Conservation (phyloP, 2,113 vertebrate species). For the Salminus brasiliensis region DNA sequence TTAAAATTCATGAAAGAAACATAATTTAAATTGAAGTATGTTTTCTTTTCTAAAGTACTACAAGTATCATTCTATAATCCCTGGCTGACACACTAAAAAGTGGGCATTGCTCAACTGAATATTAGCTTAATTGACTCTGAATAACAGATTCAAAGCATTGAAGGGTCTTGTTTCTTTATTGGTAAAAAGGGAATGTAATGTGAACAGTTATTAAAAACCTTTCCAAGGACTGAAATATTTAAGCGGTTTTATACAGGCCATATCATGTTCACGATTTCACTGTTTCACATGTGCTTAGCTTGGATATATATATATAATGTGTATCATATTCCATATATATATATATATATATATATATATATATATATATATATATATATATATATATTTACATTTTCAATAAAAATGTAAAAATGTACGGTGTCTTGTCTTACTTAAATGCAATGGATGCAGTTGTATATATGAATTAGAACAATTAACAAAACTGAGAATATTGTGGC, state of each 20-base stretch:
- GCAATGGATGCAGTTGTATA: too few relatives aligned
- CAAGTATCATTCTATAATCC: neutral
- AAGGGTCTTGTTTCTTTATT: neutral
- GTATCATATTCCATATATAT: conserved; percentile 72
- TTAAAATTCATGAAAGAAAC: conserved; percentile 30
- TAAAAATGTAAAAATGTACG: conserved; percentile 20
- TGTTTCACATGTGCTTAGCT: conserved; percentile 26
- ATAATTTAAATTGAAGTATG: neutral
- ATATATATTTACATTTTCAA: conserved; percentile 76
- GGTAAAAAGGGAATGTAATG: neutral
- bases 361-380: conserved; percentile 75
- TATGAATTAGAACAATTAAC: too few relatives aligned
- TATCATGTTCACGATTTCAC: neutral
- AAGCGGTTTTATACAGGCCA: neutral
- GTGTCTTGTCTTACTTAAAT: too few relatives aligned
- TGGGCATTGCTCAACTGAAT: neutral
- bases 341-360: conserved; percentile 58
- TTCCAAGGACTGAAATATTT: neutral
- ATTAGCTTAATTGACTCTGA: neutral
- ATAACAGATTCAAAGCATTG: neutral
- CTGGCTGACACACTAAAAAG: neutral
- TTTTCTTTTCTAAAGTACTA: conserved; percentile 11
- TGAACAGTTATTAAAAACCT: neutral
- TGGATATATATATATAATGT: conserved; percentile 54
- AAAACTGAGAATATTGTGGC: too few relatives aligned